Evolutionary conservation across 1,140 invertebrate genomes (phyloP), one percentile per base, ranked within the genome.

Genomic region (Bombus difficillimus): DNA sequence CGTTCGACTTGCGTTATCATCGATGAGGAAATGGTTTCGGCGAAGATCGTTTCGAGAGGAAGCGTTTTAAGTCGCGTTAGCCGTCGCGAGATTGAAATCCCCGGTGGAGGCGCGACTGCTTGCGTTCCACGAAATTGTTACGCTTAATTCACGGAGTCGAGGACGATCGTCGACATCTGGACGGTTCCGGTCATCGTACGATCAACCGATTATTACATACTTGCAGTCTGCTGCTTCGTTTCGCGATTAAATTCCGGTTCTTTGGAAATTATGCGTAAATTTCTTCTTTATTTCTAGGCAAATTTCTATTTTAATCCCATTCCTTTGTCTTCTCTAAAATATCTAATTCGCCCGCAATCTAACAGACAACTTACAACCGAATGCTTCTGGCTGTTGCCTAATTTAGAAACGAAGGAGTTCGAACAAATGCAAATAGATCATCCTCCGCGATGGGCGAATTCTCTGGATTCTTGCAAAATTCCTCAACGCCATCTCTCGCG

Each of bases 91-190:
- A 69, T 32, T 47, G 78, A 80, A 59, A 57, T 39, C 37, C 25
- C 53, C 34, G 37, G 47, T 22, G 34, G 39, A 41, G 25, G 39
- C 69, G 37, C 6, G 25, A 68, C 34, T 37, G 32, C 25, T 57
- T 28, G 66, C 79, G 79, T 81, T 81, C 79, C 68, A 81, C 32
- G 79, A 81, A 81, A 81, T 53, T 81, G 34, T 81, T 69, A 69
- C 66, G 57, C 57, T 78, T 78, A 64, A 78, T 78, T 78, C 75
- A 59, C 74, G 47, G 32, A 76, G 74, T 57, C 47, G 73, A 6
- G 74, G 39, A 39, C 53, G 75, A 78, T 78, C 75, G 75, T 64
- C 57, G 75, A 66, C 75, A 64, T 78, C 57, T 78, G 75, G 59
- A 62, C 37, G 53, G 37, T 77, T 77, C 75, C 73, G 43, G 32